A percentile compares a stretch with the other conserved stretches of the same genome.
Evolutionary conservation across 2,888 invertebrate species (phyloP).

Genomic region (Pheosia gnoma): DNA sequence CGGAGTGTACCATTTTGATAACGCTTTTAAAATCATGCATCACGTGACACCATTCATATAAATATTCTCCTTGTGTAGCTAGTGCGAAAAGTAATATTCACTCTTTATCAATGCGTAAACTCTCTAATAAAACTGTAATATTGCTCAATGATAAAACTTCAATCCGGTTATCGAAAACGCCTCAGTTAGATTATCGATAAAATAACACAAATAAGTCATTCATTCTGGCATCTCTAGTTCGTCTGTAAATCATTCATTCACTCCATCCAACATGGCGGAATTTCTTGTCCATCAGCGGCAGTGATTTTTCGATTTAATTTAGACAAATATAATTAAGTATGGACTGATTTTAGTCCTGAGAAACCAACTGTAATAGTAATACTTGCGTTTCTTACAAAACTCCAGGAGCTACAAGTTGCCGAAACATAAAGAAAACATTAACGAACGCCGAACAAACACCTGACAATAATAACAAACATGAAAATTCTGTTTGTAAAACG

Average conservation of each 20-base stretch:
- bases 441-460: slow-evolving; percentile 31
- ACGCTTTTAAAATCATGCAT: no score
- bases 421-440: slow-evolving; percentile 19
- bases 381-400: slow-evolving; percentile 8
- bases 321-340: slow-evolving; percentile 28
- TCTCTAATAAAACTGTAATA: no score
- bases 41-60: no score
- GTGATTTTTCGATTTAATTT: slow-evolving; percentile 31
- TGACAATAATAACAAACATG: slow-evolving; percentile 56
- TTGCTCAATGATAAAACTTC: no score
- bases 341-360: slow-evolving; percentile 28
- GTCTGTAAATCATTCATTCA: no score
- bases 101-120: no score
- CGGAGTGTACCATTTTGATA: no score
- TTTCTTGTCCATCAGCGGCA: slow-evolving; percentile 37
- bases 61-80: no score
- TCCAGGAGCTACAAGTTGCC: slow-evolving; percentile 21
- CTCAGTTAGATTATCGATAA: no score
- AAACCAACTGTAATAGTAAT: slow-evolving; percentile 3
- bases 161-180: no score
- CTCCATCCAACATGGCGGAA: slow-evolving; percentile 44
- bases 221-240: neutral
- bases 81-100: no score
- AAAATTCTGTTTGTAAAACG: slow-evolving; percentile 40
- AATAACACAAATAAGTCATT: no score